A percentile compares a stretch with the other conserved stretches of the same genome.
phyloP scores from a whole-genome alignment of 2,888 invertebrate genomes.

The Iselma pallidipennis region DNA sequence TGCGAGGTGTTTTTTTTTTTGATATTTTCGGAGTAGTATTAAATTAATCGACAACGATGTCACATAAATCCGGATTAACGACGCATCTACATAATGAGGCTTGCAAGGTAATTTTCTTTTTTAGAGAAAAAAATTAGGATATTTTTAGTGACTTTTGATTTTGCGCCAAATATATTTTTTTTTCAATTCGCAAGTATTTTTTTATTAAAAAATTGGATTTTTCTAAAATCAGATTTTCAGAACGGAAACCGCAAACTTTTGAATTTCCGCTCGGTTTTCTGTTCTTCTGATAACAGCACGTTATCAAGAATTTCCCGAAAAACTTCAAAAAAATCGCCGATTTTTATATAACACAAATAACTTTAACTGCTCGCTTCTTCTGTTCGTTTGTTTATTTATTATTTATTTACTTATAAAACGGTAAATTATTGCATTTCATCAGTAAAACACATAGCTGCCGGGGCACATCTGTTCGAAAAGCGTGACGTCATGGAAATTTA shows the following conservation, averaged over 20 bases:
- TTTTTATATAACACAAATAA: neutral
- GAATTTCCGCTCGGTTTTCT: neutral
- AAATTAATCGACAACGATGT: slow-evolving; percentile 36
- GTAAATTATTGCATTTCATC: neutral
- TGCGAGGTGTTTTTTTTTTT: slow-evolving; percentile 8
- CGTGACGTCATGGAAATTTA: slow-evolving; percentile 30
- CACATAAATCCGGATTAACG: slow-evolving; percentile 39
- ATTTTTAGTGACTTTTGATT: slow-evolving; percentile 11
- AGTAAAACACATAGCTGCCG: neutral
- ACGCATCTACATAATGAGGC: slow-evolving; percentile 41
- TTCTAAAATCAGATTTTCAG: neutral
- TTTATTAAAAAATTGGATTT: neutral
- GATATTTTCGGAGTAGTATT: slow-evolving; percentile 11
- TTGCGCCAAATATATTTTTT: slow-evolving; percentile 8
- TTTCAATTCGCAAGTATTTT: slow-evolving; percentile 2
- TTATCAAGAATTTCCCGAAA: neutral
- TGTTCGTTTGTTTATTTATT: neutral
- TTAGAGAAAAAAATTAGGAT: slow-evolving; percentile 26
- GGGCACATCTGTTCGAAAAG: neutral
- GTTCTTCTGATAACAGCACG: neutral
- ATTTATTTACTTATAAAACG: neutral
- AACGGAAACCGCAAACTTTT: neutral
- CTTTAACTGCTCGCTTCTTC: neutral
- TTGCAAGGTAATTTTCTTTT: slow-evolving; percentile 43
- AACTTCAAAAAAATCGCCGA: neutral